Evolutionary conservation across 2,113 vertebrate species (phyloP).

Genomic region (Eptatretus burgeri): DNA sequence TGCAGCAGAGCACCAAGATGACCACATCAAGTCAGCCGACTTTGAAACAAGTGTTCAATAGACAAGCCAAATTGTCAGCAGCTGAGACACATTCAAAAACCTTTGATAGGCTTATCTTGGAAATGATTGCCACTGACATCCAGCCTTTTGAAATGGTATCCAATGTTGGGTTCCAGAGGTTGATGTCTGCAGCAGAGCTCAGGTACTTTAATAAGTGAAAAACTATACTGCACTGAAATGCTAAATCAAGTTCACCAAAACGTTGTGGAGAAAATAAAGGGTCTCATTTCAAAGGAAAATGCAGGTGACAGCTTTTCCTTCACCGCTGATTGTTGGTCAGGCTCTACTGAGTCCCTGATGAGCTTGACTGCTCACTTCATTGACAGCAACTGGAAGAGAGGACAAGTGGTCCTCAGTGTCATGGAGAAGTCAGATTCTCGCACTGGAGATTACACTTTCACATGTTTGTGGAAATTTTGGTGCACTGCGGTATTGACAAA

Average conservation of each 20-base stretch:
- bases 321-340: neutral
- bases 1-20: no score
- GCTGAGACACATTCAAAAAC: no score
- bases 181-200: neutral
- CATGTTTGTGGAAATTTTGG: neutral
- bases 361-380: slow-evolving; percentile 3
- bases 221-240: neutral
- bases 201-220: neutral
- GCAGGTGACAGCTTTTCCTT: neutral
- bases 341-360: neutral
- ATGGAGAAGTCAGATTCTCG: neutral
- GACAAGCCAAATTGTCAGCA: no score
- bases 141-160: no score
- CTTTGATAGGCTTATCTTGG: no score
- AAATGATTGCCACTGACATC: no score
- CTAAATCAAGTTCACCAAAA: neutral
- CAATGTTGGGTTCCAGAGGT: neutral
- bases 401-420: neutral
- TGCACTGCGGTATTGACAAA: neutral
- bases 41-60: no score
- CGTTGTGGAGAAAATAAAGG: neutral
- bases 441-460: neutral
- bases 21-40: no score
- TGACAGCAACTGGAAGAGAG: neutral
- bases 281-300: neutral